These are phyloP conservation scores for Phalera bucephala DNA, from an alignment of 2,888 invertebrate species.

Conservation along the genomic window DNA sequence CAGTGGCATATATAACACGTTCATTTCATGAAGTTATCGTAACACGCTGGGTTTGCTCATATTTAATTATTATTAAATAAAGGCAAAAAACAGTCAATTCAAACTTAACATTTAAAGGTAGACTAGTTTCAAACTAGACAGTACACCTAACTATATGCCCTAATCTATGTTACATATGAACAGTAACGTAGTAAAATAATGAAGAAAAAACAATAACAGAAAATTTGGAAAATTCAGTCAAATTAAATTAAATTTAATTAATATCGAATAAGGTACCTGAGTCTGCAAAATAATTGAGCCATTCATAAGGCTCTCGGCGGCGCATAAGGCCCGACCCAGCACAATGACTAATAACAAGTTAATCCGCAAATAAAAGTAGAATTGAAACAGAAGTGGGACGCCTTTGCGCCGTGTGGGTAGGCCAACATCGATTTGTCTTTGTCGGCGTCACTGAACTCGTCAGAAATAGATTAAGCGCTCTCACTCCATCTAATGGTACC, in stretches of 20 bases:
- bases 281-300: constrained; percentile 77
- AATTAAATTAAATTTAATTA: background rate
- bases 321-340: constrained; percentile 61
- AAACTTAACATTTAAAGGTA: no score
- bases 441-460: constrained; percentile 84
- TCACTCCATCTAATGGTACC: constrained; percentile 82
- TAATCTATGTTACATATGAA: no score
- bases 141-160: no score
- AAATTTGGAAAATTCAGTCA: no score
- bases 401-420: constrained; percentile 81
- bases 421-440: constrained; percentile 82
- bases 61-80: no score
- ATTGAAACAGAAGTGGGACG: constrained; percentile 82
- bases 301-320: constrained; percentile 80
- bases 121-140: no score
- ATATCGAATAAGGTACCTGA: constrained; percentile 36
- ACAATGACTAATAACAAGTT: constrained; percentile 83
- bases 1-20: no score
- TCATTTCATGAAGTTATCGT: no score
- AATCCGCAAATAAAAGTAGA: constrained; percentile 83
- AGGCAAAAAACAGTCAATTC: no score
- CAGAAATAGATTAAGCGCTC: constrained; percentile 84
- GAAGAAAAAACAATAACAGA: no score
- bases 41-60: no score
- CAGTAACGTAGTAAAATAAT: background rate